Evolutionary conservation across 2,888 invertebrate genomes (phyloP), one percentile per base, ranked within the genome.

Genomic region (Perdita meconis): DNA sequence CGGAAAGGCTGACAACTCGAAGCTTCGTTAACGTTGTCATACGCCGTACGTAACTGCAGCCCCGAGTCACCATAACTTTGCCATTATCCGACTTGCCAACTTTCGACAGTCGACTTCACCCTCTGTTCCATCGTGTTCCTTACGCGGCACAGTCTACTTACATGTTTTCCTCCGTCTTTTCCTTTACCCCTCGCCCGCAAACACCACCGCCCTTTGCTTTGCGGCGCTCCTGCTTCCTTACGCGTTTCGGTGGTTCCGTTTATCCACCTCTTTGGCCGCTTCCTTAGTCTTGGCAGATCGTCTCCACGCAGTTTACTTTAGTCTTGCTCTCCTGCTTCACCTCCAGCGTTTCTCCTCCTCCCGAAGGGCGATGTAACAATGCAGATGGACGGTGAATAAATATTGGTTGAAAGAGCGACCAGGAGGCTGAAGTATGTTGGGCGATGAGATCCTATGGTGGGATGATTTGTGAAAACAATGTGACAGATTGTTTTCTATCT

Each of bases 1-100:
- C 57, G 65, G 55, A 56, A 65, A 47, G 40, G 64, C 34, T 61
- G 56, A 51, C 24, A 24, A 81, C 84, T 89, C 87, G 86, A 88
- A 87, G 87, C 85, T 86, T 87, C 89, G 89, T 90, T 90, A 89
- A 82, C 85, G 87, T 87, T 85, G 86, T 86, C 84, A 79, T 86
- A 85, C 83, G 79, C 64, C 70, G 73, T 78, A 78, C 69, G 80
- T 56, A 64, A 42, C 66, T 66, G 53, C 3, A 57, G 75, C 63
- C 73, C 69, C 69, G 76, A 86, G 83, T 84, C 78, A 65, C 84
- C 87, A 91, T 90, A 91, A 91, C 90, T 90, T 90, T 80, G 81
- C 88, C 90, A 91, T 91, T 91, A 91, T 89, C 89, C 89, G 87
- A 89, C 89, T 91, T 90, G 85, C 84, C 84, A 89, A 89, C 86